Conservation (phyloP, 2,113 vertebrate species). For the Dipodomys ordii region DNA sequence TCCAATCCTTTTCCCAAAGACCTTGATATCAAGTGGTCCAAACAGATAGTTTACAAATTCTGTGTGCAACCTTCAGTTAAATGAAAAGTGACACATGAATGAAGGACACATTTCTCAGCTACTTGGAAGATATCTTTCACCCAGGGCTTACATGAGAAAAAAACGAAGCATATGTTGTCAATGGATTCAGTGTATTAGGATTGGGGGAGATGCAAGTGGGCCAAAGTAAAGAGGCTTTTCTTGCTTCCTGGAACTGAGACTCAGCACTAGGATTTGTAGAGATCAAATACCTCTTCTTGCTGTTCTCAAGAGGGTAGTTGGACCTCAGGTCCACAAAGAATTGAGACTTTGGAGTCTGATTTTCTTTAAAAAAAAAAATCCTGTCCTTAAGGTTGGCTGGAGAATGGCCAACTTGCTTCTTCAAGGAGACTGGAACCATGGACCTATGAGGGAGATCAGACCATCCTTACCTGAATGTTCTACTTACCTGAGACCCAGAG, state of each 20-base stretch:
- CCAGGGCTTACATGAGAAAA: background rate
- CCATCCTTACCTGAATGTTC: background rate
- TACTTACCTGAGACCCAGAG: background rate
- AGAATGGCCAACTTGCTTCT: background rate
- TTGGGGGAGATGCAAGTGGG: background rate
- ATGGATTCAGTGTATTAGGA: background rate
- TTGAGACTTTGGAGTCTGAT: background rate
- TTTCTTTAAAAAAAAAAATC: background rate
- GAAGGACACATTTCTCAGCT: background rate
- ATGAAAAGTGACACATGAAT: background rate
- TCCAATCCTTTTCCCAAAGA: slow-evolving; percentile 2
- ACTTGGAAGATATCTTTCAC: background rate
- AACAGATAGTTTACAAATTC: slow-evolving; percentile 20
- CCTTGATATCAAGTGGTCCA: background rate
- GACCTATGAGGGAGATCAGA: background rate
- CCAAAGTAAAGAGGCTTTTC: background rate
- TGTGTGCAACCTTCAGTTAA: background rate
- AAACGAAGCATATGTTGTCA: background rate
- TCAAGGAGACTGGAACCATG: background rate
- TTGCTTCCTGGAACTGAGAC: background rate
- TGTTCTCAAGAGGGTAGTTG: background rate
- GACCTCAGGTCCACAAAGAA: background rate
- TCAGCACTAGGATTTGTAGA: background rate
- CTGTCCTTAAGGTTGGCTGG: background rate
- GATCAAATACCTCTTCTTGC: background rate